phyloP scores from a whole-genome alignment of 2,113 vertebrate genomes.

The human (Homo sapiens) region DNA sequence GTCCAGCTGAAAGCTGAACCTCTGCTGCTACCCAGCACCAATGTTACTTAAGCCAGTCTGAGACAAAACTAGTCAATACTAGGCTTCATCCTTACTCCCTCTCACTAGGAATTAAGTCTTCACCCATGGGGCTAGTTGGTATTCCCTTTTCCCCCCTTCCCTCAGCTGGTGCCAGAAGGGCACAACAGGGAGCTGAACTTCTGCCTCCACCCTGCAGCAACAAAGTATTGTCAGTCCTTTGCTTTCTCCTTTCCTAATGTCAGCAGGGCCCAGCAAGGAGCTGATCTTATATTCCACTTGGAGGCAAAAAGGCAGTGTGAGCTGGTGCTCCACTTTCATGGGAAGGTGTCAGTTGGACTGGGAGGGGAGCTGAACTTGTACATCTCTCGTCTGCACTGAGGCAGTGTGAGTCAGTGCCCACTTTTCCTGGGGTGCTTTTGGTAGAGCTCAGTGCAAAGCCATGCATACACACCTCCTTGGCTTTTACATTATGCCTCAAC shows the following conservation, averaged over 20 bases:
- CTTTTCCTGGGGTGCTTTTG: not conserved
- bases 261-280: not conserved
- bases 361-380: not conserved
- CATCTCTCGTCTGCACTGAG: not conserved
- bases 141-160: not conserved
- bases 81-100: not conserved
- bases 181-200: not conserved
- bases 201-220: not conserved
- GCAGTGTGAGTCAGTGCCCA: not conserved
- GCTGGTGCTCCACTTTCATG: not conserved
- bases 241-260: not conserved
- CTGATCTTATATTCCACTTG: not conserved
- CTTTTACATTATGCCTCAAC: not conserved
- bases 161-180: not conserved
- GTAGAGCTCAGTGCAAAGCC: not conserved
- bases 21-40: not conserved
- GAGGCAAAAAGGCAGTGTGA: not conserved
- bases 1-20: not conserved
- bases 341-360: not conserved
- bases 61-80: not conserved
- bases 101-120: not conserved
- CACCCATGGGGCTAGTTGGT: not conserved
- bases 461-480: not conserved
- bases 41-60: not conserved
- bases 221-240: not conserved